Evolutionary conservation across 2,797 vertebrate genomes (phyloP), one percentile per base, ranked within the genome.

Genomic region (Protonibea diacanthus): DNA sequence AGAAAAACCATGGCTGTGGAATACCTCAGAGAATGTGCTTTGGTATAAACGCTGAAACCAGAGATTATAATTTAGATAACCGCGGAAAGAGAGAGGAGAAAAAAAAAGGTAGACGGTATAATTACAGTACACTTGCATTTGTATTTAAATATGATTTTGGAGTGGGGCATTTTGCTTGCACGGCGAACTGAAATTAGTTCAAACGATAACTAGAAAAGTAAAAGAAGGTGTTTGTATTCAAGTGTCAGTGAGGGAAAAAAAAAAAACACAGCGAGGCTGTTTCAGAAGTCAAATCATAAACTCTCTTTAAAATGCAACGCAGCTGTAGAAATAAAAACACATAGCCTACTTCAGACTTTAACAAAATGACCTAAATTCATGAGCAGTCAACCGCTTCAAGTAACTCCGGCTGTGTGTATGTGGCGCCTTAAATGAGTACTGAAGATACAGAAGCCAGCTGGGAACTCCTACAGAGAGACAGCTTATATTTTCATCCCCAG

Each of bases 21-120:
- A 91, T 88, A 91, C 88, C 89, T 86, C 82, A 20, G 78, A 87
- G 89, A 91, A 89, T 84, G 83, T 80, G 78, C 88, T 85, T 83
- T 79, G 80, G 83, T 88, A 78, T 78, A 78, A 82, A 87, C 5
- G 29, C 75, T 78, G 80, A 88, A 86, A 85, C 75, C 65, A 81
- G 70, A 94, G 91, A 94, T 94, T 89, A 91, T 88, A 87, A 94
- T 94, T 92, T 92, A 90, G 91, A 91, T 91, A 89, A 81, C 59
- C n/a, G 53, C 63, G 42, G 55, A 73, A 66, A 86, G 42, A 38
- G 33, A 38, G 33, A 38, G 33, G 33, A 57, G 38, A 63, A 18
- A 64, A 81, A 79, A 33, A 78, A 84, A 71, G 44, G 69, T 69
- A 85, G 84, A 81, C 71, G 61, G 81, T 74, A 82, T 86, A 90